Base-by-base conservation (phyloP, 1,140 invertebrate genomes). In the Bombus vancouverensis region DNA sequence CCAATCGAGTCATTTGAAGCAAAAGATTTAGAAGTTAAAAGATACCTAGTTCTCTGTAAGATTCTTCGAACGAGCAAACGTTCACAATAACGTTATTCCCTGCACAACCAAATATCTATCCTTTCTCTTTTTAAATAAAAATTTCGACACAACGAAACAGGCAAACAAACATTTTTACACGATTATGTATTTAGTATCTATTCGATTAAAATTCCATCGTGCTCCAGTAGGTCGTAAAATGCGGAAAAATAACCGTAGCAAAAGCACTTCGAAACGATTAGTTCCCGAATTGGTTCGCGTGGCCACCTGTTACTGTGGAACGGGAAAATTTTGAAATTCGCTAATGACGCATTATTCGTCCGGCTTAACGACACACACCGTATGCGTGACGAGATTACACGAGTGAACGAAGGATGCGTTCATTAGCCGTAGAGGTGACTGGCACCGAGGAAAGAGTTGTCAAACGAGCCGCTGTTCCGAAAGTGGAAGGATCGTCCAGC, bases 401-500 rank as follows among this genome's bases (percentile, higher is more conserved):
- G 34, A 62, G 66, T 86, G 6, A 77, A 90, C 89, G 70, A 65
- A 88, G 77, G 77, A 91, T 88, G 57, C 73, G 65, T 87, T 85
- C 71, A 44, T 86, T 86, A 47, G 70, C 76, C 42, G 57, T 80
- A 87, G 90, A 91, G 85, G 82, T 88, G 83, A 91, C 66, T 82
- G 82, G 66, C 85, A 89, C 80, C 75, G 88, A 87, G 57, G 90
- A 91, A 66, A 91, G 87, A 89, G 68, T 81, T 18, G 80, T 87
- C 65, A 91, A 91, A 86, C 90, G 90, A 37, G 82, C 80, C 77
- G 82, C 85, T 37, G 79, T 83, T 65, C 65, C 80, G 57, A 75
- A 89, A 73, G 42, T 71, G 76, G 90, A 91, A 71, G 70, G 85
- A 83, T 87, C 85, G 68, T 75, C 90, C 32, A 78, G 53, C 28